Evolutionary conservation across 1,140 invertebrate species (phyloP), one percentile per base, ranked within the genome.

Genomic region (Samia ricini): DNA sequence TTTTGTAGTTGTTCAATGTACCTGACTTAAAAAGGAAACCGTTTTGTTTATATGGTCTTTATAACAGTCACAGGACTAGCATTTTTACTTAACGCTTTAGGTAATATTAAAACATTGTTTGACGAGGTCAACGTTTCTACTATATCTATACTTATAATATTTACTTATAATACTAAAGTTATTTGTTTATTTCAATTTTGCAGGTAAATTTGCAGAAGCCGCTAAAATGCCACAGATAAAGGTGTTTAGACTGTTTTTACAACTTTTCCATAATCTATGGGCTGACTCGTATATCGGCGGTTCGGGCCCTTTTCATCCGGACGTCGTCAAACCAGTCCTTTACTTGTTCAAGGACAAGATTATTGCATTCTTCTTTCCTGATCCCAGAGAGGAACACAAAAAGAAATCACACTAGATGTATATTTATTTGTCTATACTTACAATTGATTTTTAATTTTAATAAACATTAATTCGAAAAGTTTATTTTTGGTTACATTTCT

Each of bases 171-270:
- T 26, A 26, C 8, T 8, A 3, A 26, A 26, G 8, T 26, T 8
- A 26, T 26, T 26, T 23, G 1, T 33, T 2, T 58, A 26, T 56
- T 26, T 12, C 6, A 12, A 21, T 24, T 20, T 50, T 50, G n/a
- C 22, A 82, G 79, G 77, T 36, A 82, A 79, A 61, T 82, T 64
- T 22, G 55, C 62, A 22, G 72, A 80, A 21, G 72, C 77, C 0
- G 62, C 79, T 0, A 64, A 72, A 48, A 74, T 76, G 68, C 64
- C 69, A 10, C 69, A 79, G 36, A 50, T 76, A 4, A 83, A 79
- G 52, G 7, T 71, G 18, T 48, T 83, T 21, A 68, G 72, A n/a
- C 5, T 80, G 6, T 70, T 73, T 6, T 52, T 83, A 22, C 73
- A 76, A 23, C 49, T 79, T 58, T 69, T 77, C 22, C 73, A 73